phyloP scores from a whole-genome alignment of 2,113 vertebrate genomes.

The Serinus canaria region DNA sequence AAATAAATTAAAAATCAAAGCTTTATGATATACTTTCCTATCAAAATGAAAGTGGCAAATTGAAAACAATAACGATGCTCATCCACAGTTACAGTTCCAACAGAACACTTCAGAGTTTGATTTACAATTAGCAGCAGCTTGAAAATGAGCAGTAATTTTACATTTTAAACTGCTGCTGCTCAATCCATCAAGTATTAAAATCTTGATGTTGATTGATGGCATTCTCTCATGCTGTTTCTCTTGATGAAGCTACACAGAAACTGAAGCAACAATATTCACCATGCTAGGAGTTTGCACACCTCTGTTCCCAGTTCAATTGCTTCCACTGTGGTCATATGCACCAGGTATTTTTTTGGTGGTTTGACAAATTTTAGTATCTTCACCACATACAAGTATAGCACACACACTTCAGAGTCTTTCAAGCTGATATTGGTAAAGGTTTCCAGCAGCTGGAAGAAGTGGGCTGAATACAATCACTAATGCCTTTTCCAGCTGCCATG shows the following conservation, averaged over 20 bases:
- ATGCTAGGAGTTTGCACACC: background rate
- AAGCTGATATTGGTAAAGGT: background rate
- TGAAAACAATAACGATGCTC: conserved; percentile 59
- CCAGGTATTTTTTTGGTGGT: background rate
- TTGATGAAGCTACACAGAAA: background rate
- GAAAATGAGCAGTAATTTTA: conserved; percentile 51
- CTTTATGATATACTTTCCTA: conserved; percentile 26
- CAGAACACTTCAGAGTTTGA: conserved; percentile 38
- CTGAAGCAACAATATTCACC: background rate
- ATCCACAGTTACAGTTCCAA: conserved; percentile 26
- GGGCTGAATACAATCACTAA: background rate
- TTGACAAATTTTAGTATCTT: background rate
- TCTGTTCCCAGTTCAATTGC: background rate
- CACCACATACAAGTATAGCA: background rate
- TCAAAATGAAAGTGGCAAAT: conserved; percentile 44
- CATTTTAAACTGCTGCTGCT: conserved; percentile 38
- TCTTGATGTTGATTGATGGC: conserved; percentile 53
- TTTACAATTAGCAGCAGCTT: conserved; percentile 64
- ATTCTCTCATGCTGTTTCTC: background rate
- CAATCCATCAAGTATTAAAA: conserved; percentile 56
- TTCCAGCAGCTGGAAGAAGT: background rate
- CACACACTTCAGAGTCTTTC: background rate
- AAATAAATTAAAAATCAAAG: conserved; percentile 62
- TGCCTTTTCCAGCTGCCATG: background rate
- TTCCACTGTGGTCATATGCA: background rate